Conservation (phyloP, 2,888 invertebrate genomes). For the Hydroisotoma schaefferi region DNA sequence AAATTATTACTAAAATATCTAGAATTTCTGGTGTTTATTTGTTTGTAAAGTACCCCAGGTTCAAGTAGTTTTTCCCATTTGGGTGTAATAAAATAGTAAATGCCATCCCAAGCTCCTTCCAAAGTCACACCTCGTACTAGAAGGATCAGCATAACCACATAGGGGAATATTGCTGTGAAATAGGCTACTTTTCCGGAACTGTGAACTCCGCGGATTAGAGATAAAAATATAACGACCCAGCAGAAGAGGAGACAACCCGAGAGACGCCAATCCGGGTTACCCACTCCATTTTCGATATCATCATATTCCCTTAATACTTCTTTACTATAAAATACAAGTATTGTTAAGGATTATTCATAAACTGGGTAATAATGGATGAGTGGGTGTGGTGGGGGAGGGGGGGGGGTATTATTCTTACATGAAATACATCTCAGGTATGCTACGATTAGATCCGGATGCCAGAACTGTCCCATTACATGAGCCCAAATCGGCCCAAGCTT, state of each 20-base stretch:
- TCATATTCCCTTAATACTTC: constrained; percentile 44
- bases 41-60: constrained; percentile 57
- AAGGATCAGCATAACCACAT: constrained; percentile 69
- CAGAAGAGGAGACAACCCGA: constrained; percentile 28
- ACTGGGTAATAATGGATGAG: neutral
- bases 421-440: constrained; percentile 56
- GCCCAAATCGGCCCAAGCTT: constrained; percentile 55
- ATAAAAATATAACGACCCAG: constrained; percentile 30
- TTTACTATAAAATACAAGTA: neutral
- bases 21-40: neutral
- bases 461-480: constrained; percentile 16
- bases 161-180: constrained; percentile 81
- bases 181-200: constrained; percentile 66
- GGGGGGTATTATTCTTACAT: constrained; percentile 58
- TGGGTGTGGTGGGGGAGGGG: neutral
- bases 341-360: neutral
- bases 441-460: neutral
- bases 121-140: constrained; percentile 59
- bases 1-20: neutral
- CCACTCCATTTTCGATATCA: constrained; percentile 47
- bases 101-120: constrained; percentile 69
- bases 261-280: constrained; percentile 36
- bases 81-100: constrained; percentile 73
- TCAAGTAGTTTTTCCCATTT: constrained; percentile 71
- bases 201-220: constrained; percentile 25